A percentile compares a stretch with the other conserved stretches of the same genome.
These are phyloP conservation scores for Paraplagusia blochii DNA, from an alignment of 2,113 vertebrate species.

Conservation along the genomic window DNA sequence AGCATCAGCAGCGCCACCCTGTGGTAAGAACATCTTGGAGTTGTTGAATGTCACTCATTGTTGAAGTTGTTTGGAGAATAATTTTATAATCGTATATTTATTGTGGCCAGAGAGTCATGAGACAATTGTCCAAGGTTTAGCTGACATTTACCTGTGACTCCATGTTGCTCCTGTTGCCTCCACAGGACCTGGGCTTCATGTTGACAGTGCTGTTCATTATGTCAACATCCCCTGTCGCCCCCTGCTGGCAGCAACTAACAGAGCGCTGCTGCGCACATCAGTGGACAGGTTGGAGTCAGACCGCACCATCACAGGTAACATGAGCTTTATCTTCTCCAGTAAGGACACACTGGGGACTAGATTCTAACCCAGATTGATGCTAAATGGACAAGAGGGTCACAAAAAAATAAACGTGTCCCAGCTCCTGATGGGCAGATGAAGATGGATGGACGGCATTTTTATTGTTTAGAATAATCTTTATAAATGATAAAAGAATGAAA, in stretches of 20 bases:
- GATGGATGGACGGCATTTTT: no score
- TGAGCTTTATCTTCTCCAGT: no score
- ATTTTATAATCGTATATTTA: no score
- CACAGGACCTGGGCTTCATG: conserved; percentile 31
- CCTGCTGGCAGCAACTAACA: conserved; percentile 45
- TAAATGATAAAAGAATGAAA: background rate
- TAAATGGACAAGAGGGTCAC: no score
- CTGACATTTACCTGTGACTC: no score
- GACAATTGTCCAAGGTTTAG: no score
- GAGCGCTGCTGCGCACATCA: conserved; percentile 83
- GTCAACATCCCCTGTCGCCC: conserved; percentile 85
- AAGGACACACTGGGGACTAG: no score
- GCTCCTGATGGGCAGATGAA: no score
- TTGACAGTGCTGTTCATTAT: conserved; percentile 73
- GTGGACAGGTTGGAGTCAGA: conserved; percentile 75
- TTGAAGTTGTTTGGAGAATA: background rate
- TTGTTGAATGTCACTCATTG: background rate
- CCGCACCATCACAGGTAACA: conserved; percentile 76
- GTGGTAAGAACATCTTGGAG: conserved; percentile 9
- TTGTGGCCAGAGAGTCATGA: no score
- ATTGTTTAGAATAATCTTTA: no score
- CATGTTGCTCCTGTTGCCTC: background rate
- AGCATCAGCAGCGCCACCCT: conserved; percentile 6
- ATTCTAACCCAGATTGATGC: no score
- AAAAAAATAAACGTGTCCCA: no score